Evolutionary conservation across 35 echinoderm and acorn worm genomes (phyloP).

Genomic region (Hemicentrotus pulcherrimus): DNA sequence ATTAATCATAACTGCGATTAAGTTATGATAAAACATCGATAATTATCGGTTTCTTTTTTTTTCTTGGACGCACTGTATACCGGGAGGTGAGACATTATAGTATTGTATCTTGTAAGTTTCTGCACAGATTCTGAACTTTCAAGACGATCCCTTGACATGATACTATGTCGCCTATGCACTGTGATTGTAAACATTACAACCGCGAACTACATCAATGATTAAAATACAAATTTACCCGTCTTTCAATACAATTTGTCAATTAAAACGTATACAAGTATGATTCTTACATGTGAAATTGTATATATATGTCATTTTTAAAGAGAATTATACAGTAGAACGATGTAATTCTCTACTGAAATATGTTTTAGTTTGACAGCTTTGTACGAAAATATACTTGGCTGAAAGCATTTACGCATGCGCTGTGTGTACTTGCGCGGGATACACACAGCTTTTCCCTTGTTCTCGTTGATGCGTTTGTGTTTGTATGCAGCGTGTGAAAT

Average conservation of each 20-base stretch:
- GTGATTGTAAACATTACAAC: neutral
- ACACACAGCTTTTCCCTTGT: conserved; percentile 45
- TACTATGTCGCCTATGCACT: neutral
- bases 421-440: neutral
- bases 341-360: neutral
- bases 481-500: neutral
- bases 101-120: too few species aligned
- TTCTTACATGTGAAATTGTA: neutral
- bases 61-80: too few species aligned
- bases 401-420: conserved; percentile 45
- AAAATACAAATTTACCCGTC: neutral
- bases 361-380: neutral
- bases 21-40: too few species aligned
- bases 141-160: neutral
- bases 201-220: neutral
- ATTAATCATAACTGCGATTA: too few species aligned
- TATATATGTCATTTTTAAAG: neutral
- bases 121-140: neutral
- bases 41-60: too few species aligned
- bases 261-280: neutral
- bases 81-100: neutral
- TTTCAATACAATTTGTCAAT: neutral
- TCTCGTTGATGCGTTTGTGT: neutral
- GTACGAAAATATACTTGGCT: neutral
- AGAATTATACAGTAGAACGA: neutral